Evolutionary conservation across 2,113 vertebrate species (phyloP).

Genomic region (Tetrao urogallus): DNA sequence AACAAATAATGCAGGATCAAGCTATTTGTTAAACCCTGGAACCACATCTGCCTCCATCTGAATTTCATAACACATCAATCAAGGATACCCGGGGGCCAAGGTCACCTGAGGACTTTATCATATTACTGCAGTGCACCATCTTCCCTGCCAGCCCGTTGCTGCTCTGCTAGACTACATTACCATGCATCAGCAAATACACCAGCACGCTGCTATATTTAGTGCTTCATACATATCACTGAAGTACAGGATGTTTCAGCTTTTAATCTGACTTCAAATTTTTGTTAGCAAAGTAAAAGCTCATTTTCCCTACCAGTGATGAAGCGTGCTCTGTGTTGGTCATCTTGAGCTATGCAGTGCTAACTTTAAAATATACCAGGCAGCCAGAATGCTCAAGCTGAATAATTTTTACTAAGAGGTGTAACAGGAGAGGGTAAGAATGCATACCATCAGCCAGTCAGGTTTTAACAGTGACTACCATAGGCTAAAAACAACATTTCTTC

Average conservation of each 20-base stretch:
- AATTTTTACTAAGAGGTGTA: not conserved
- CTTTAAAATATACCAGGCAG: constrained; percentile 24
- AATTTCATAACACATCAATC: not conserved
- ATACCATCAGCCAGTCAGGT: not conserved
- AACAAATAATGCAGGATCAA: constrained; percentile 4
- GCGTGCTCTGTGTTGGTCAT: constrained; percentile 1
- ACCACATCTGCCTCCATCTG: not conserved
- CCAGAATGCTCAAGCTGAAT: not conserved
- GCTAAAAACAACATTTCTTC: not conserved
- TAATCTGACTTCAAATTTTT: constrained; percentile 50
- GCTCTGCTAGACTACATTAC: constrained; percentile 61
- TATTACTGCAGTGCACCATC: constrained; percentile 70
- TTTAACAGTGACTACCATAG: not conserved
- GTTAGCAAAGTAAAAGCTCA: constrained; percentile 44
- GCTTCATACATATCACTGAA: constrained; percentile 45
- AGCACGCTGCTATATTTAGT: constrained; percentile 50
- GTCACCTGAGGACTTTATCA: constrained; percentile 46
- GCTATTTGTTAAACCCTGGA: not conserved
- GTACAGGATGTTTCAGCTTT: constrained; percentile 49
- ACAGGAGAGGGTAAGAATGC: not conserved
- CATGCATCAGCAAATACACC: constrained; percentile 65
- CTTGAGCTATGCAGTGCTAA: not conserved
- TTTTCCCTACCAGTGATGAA: constrained; percentile 24
- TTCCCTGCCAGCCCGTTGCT: constrained; percentile 54
- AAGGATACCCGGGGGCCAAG: constrained; percentile 32